Evolutionary conservation across 2,888 invertebrate genomes (phyloP), one percentile per base, ranked within the genome.

Genomic region (Opisthograptis luteolata): DNA sequence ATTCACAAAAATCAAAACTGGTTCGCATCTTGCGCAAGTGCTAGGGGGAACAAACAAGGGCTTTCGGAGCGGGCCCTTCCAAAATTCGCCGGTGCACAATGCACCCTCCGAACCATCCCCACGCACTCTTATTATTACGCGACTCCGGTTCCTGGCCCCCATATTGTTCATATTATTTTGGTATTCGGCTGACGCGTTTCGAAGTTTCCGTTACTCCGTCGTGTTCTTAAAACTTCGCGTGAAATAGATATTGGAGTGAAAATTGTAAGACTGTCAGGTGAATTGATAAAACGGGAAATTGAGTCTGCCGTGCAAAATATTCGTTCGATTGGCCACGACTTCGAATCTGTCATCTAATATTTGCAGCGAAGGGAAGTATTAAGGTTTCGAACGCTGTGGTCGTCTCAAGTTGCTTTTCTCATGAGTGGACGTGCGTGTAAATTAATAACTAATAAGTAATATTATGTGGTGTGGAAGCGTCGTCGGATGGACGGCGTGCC

Each of bases 321-420:
- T 77, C 66, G 66, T 76, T 74, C 69, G 79, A 81, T 81, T 76
- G 76, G 73, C 74, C 75, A 76, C 69, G 75, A 73, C 75, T 76
- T 75, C 72, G 76, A 71, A 79, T 84, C 80, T 88, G 90, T 88
- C 87, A 90, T 87, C 79, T 81, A 84, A 90, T 89, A 89, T 90
- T 84, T 84, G 84, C 83, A 87, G 76, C 82, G 86, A 87, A 89
- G 88, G 89, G 89, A 88, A 88, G 89, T 89, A 89, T 84, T 90
- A 88, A 88, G 90, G 90, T 89, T 89, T 90, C 89, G 87, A 84
- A 77, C 86, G 79, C 77, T 90, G 89, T 85, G 90, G 90, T 90
- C 89, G 87, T 88, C 86, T 90, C 90, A 81, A 70, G 87, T 90
- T 89, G 84, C 90, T 87, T 90, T 90, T 90, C 90, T 89, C 90